Conservation (phyloP, 2,888 invertebrate genomes). For the Trichogramma evanescens region DNA sequence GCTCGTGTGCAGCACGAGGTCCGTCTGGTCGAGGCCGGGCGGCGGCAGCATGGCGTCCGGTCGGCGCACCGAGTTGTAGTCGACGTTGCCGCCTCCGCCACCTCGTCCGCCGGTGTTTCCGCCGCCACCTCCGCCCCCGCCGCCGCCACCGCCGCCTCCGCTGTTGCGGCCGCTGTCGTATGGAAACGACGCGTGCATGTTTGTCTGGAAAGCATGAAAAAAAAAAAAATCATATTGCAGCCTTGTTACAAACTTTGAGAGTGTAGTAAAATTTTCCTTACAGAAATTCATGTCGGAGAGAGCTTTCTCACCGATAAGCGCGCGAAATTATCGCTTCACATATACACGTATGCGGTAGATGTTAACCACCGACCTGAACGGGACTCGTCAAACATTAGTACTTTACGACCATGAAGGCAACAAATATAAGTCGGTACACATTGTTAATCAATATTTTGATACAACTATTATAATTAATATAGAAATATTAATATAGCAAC, state of each 20-base stretch:
- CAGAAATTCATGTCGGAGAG: background rate
- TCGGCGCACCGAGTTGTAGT: slow-evolving; percentile 43
- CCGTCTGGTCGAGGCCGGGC: slow-evolving; percentile 45
- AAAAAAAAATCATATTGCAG: background rate
- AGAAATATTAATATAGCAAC: too few species aligned
- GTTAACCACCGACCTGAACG: too few species aligned
- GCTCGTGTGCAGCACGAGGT: slow-evolving; percentile 45
- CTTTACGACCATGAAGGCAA: too few species aligned
- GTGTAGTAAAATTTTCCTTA: background rate
- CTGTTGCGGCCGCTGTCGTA: slow-evolving; percentile 48
- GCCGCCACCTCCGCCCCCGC: slow-evolving; percentile 41
- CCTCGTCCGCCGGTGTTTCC: slow-evolving; percentile 47
- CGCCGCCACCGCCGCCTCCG: slow-evolving; percentile 44
- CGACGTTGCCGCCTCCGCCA: slow-evolving; percentile 39
- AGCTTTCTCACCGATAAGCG: too few species aligned
- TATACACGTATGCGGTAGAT: too few species aligned
- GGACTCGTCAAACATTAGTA: too few species aligned
- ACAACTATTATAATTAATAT: too few species aligned
- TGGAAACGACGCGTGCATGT: slow-evolving; percentile 51
- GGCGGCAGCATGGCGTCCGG: slow-evolving; percentile 45
- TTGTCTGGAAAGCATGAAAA: slow-evolving; percentile 41
- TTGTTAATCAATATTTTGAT: too few species aligned
- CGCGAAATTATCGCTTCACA: too few species aligned
- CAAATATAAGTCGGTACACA: too few species aligned
- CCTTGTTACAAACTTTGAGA: background rate